These are phyloP conservation scores for Alviniconcha strummeri DNA, from an alignment of 2,888 invertebrate genomes.

Conservation along the genomic window DNA sequence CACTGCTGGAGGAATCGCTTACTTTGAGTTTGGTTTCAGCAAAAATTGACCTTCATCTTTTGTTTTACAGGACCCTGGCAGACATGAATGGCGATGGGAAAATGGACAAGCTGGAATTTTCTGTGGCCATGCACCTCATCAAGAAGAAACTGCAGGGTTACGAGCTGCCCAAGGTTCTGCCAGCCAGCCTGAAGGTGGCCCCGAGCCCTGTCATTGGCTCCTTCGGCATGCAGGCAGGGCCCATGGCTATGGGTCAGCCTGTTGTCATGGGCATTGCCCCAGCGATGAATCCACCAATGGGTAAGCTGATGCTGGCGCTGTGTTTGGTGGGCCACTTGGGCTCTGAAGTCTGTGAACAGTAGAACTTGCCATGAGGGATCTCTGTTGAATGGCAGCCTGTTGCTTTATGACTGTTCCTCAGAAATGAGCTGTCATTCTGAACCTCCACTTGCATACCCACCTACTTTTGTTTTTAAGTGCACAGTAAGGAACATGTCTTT, in stretches of 20 bases:
- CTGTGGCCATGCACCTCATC: constrained; percentile 73
- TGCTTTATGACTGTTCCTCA: too few relatives aligned
- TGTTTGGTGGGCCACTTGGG: too few relatives aligned
- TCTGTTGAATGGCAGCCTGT: too few relatives aligned
- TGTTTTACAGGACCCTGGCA: constrained; percentile 67
- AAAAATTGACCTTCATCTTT: not conserved
- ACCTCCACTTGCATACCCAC: too few relatives aligned
- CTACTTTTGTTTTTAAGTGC: too few relatives aligned
- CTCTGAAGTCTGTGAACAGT: too few relatives aligned
- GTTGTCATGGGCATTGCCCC: constrained; percentile 41
- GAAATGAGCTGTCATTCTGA: too few relatives aligned
- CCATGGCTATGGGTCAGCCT: constrained; percentile 47
- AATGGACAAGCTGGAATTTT: constrained; percentile 73
- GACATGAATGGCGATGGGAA: constrained; percentile 73
- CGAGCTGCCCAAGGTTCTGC: constrained; percentile 91
- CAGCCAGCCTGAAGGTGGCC: constrained; percentile 78
- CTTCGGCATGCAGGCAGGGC: constrained; percentile 54
- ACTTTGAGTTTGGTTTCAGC: too few relatives aligned
- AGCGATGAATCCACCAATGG: constrained; percentile 36
- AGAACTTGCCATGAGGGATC: too few relatives aligned
- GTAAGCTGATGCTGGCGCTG: constrained; percentile 17
- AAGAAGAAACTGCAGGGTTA: constrained; percentile 90
- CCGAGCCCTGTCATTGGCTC: constrained; percentile 63
- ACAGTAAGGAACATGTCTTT: too few relatives aligned
- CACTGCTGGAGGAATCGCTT: too few relatives aligned